Percentiles rank a stretch among this genome's conserved stretches.
Conservation (phyloP, 2,888 invertebrate species). For the Catocala fraxini region DNA sequence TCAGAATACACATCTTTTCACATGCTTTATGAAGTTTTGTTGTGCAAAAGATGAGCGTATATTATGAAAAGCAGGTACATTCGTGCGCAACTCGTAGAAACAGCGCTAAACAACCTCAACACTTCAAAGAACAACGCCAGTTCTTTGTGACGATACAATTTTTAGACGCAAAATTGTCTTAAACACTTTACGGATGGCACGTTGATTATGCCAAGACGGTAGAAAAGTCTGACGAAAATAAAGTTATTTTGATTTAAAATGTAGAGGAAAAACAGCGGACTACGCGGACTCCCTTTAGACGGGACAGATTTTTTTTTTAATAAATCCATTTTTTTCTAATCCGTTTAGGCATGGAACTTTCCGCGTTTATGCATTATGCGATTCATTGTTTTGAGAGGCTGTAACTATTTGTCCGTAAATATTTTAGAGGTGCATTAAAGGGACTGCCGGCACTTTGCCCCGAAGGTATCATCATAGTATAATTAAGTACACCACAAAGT, state of each 20-base stretch:
- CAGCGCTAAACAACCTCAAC: conserved; percentile 18
- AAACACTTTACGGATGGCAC: conserved; percentile 75
- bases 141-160: conserved; percentile 72
- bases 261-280: conserved; percentile 72
- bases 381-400: conserved; percentile 50
- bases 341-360: conserved; percentile 62
- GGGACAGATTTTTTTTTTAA: conserved; percentile 64
- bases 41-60: no score
- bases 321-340: conserved; percentile 76
- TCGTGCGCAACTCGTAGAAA: conserved; percentile 29
- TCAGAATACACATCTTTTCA: no score
- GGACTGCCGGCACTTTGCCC: conserved; percentile 24
- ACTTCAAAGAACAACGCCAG: conserved; percentile 64
- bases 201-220: conserved; percentile 81
- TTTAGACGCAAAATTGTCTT: conserved; percentile 77
- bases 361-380: conserved; percentile 56
- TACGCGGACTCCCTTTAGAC: conserved; percentile 55
- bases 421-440: conserved; percentile 28
- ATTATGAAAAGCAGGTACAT: not conserved
- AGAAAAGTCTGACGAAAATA: conserved; percentile 78
- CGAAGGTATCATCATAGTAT: conserved; percentile 35
- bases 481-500: conserved; percentile 52
- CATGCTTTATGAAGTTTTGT: no score
- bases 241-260: conserved; percentile 85
- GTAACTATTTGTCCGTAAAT: conserved; percentile 21